These are phyloP conservation scores for Augochlorella aurata DNA, from an alignment of 2,888 invertebrate genomes.

Conservation along the genomic window DNA sequence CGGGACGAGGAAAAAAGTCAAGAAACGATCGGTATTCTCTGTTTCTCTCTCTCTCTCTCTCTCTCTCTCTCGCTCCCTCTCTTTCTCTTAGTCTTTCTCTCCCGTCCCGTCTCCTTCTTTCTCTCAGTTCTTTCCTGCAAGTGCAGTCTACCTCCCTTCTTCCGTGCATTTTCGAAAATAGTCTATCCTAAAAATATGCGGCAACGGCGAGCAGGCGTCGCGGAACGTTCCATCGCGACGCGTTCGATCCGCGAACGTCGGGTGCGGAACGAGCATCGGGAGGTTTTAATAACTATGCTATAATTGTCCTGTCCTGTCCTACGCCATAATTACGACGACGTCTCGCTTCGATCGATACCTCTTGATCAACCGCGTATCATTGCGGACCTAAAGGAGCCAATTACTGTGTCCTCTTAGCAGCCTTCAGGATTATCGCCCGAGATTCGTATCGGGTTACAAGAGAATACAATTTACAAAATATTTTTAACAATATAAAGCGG, in stretches of 20 bases:
- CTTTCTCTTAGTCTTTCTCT: not conserved
- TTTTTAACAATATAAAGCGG: too few relatives aligned
- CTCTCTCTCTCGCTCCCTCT: slow-evolving; percentile 2
- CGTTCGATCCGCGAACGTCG: not conserved
- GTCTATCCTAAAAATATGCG: slow-evolving; percentile 61
- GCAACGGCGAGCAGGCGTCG: not conserved
- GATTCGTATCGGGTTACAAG: too few relatives aligned
- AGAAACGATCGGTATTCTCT: slow-evolving; percentile 39
- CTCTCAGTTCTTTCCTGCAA: not conserved
- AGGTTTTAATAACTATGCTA: not conserved
- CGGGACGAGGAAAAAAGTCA: slow-evolving; percentile 4
- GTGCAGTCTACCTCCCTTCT: not conserved
- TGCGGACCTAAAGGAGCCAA: too few relatives aligned
- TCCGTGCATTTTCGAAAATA: slow-evolving; percentile 60
- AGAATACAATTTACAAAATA: too few relatives aligned
- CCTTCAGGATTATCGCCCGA: too few relatives aligned
- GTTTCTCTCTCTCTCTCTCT: not conserved
- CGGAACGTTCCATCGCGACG: not conserved
- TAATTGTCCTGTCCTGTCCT: too few relatives aligned
- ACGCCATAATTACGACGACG: too few relatives aligned
- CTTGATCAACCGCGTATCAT: too few relatives aligned
- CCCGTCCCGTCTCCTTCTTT: not conserved
- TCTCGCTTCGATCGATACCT: too few relatives aligned
- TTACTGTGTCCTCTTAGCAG: too few relatives aligned
- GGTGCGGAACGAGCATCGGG: too few relatives aligned